Base-by-base conservation (phyloP, 2,888 invertebrate genomes). In the Balanococcus diminutus region DNA sequence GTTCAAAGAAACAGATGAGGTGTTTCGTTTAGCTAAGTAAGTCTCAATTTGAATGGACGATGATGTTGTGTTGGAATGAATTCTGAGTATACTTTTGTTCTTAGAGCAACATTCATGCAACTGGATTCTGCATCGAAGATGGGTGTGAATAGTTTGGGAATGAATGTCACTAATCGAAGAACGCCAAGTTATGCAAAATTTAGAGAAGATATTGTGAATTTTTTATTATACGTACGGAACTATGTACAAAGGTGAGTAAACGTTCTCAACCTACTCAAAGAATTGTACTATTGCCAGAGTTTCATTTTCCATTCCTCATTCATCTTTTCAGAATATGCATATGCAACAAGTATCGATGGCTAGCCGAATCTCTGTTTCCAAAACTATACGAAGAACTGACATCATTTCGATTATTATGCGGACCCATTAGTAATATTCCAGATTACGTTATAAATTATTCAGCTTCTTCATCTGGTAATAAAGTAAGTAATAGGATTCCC, bases 361-460 rank as follows among this genome's bases (percentile, higher is more conserved):
- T 87, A 39, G 82, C 87, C 28, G 86, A 87, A 51, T 81, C 82
- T 75, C 51, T 87, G 2, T 82, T 87, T 67, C 51, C 61, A 14
- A 87, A 86, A 36, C 72, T 88, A 22, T 84, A 84, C 32, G 67
- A 61, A 2, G 86, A 87, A 56, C 36, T 88, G 32, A 82, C 86
- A 82, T 79, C 87, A 31, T 87, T 89, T 36, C 87, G 88, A 67
- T 86, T 87, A 79, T 83, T 88, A 82, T 87, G 89, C 31, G 88
- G 88, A 28, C 88, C 88, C 81, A 87, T 91, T 22, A 88, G 88
- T 16, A 87, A 87, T 86, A 88, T 91, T 22, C 90, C 91, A 56
- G 90, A 90, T 87, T 89, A 89, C 31, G 89, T 90, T 51, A 89
- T 90, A 86, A 89, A 90, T 87, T 90, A 90, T 88, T 89, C 89